Base-by-base conservation (phyloP, 35 echinoderm and acorn worm species). In the Apostichopus californicus region DNA sequence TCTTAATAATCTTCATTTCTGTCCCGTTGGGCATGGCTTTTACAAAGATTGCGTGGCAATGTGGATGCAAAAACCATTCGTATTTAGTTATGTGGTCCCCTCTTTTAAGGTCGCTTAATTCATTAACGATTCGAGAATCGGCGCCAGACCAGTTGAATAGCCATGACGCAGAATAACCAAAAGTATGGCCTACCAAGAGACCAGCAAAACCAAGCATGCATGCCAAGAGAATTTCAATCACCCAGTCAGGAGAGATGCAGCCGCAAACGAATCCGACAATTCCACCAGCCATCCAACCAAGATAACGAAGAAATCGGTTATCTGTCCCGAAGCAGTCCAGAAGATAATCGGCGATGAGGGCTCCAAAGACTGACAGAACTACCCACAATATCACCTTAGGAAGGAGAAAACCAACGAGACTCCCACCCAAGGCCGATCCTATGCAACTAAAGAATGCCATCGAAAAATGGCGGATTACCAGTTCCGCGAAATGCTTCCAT, bases 391-490 rank as follows among this genome's bases (percentile, higher is more conserved):
- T 65, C 57, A 63, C 55, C 65, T 64, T 88, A 5, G 58, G 55
- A 63, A 60, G 11, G 58, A 88, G 86, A 53, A 66, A 88, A 8
- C 17, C 86, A 15, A 88, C 65, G 15, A 88, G 86, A 28, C 58
- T 72, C 12, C 86, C 86, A 25, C 86, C 58, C 5, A 88, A 5
- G 11, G 86, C 86, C 3, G 86, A 88, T 58, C 86, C 86, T 17
- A 88, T 34, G 57, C 58, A 64, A 15, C 86, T 88, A 55, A 88
- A 88, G 11, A 88, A 15, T 68, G 86, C 86, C 86, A 88, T 88
- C 1, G 86, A 88, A 88, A 88, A 88, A 14, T 88, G 86, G 52
- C 86, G 86, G 28, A 88, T 88, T 8, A 88, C 86, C 86, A 88
- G 22, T 88, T 68, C 86, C 83, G 57, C 60, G 60, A 87, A 87